Base-by-base conservation (phyloP, 2,113 vertebrate species). In the Tetrax tetrax region DNA sequence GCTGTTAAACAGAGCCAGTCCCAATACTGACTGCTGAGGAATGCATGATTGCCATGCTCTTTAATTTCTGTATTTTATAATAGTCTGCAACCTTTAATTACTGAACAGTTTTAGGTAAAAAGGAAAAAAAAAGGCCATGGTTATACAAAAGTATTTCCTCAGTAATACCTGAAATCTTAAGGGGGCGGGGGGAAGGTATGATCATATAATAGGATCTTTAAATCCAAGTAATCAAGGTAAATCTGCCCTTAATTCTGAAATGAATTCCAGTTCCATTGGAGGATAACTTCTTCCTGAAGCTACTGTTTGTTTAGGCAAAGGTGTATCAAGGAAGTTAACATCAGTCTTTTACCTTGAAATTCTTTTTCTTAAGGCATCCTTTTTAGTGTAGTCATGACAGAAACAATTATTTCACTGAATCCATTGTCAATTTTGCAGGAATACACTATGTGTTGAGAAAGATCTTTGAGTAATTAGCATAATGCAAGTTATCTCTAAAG, bases 111-210 rank as follows among this genome's bases (percentile, higher is more conserved):
- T 50, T 43, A 23, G 16, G 9, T 33, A n/a, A 50, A 60, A 24
- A 2, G 7, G 7, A 20, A 60, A 4, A 8, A 22, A 31, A 37
- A 23, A 23, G 0, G 12, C 6, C 5, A 21, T 18, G 4, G 1
- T n/a, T 72, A 60, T 35, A 14, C 9, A 72, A 71, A 94, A 85
- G 37, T 1, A 35, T 8, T 63, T 95, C n/a, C 51, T 54, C 31
- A 31, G 3, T 18, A 69, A 33, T 37, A 38, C 7, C 15, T 53
- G 14, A 82, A 87, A 71, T 47, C 3, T 47, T 63, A 60, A 51
- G 45, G 4, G 1, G 23, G 15, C 6, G 6, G 14, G 33, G 19
- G 25, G 29, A 37, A 29, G 11, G 4, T n/a, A 15, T 45, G 16
- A 66, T 82, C 14, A n/a, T 56, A 29, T 10, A 79, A 51, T 7